Evolutionary conservation across 2,113 vertebrate genomes (phyloP).

Genomic region (Leucopsar rothschildi): DNA sequence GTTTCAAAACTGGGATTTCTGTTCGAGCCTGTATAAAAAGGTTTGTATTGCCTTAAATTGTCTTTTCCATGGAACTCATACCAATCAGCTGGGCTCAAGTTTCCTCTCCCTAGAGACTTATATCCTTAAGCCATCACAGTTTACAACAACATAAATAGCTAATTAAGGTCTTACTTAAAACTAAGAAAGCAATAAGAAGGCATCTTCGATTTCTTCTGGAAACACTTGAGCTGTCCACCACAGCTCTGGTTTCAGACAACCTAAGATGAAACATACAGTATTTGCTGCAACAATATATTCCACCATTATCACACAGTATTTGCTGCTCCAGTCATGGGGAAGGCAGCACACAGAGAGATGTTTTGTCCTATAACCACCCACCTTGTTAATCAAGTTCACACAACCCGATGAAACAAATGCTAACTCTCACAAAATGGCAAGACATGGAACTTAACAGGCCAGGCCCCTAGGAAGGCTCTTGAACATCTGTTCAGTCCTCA

Average conservation of each 20-base stretch:
- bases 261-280: neutral
- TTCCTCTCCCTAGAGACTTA: neutral
- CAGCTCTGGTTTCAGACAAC: neutral
- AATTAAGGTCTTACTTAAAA: slow-evolving; percentile 62
- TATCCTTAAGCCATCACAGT: slow-evolving; percentile 23
- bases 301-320: neutral
- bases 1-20: neutral
- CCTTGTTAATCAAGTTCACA: neutral
- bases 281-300: neutral
- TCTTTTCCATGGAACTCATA: neutral
- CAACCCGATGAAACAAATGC: neutral
- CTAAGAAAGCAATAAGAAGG: slow-evolving; percentile 10
- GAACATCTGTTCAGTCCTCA: neutral
- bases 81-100: neutral
- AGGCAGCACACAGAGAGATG: neutral
- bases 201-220: neutral
- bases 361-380: neutral
- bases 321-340: neutral
- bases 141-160: slow-evolving; percentile 45
- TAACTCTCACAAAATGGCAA: neutral
- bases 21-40: neutral
- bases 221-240: neutral
- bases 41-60: neutral
- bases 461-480: neutral
- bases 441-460: neutral